These are phyloP conservation scores for Bombus ignitus DNA, from an alignment of 1,140 invertebrate species.

Conservation along the genomic window DNA sequence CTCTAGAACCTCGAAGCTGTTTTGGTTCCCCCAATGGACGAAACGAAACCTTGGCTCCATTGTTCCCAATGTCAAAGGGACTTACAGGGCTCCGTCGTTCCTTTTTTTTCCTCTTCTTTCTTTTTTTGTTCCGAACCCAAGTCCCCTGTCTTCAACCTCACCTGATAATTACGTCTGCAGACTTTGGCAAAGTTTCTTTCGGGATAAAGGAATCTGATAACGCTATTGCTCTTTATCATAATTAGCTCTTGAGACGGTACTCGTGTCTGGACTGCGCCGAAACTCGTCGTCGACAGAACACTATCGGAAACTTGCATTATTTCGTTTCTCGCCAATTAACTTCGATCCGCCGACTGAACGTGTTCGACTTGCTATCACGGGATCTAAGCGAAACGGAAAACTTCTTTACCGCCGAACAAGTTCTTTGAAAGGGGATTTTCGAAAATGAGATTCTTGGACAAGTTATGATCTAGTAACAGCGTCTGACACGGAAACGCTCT, in stretches of 20 bases:
- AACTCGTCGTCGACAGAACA: neutral
- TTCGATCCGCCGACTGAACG: neutral
- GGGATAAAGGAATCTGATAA: slow-evolving; percentile 21
- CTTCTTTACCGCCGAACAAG: neutral
- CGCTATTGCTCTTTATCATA: slow-evolving; percentile 43
- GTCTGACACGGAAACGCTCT: neutral
- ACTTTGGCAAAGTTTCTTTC: neutral
- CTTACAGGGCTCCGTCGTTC: slow-evolving; percentile 1
- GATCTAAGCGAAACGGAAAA: neutral
- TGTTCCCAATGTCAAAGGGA: slow-evolving; percentile 56
- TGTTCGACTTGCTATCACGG: neutral
- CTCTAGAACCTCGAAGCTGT: slow-evolving; percentile 35
- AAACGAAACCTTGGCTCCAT: slow-evolving; percentile 44
- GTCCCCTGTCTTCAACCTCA: neutral
- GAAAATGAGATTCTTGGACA: slow-evolving; percentile 16
- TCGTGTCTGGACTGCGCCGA: neutral
- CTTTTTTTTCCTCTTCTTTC: neutral
- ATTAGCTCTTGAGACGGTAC: slow-evolving; percentile 30
- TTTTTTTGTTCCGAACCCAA: neutral
- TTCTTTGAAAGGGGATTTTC: neutral
- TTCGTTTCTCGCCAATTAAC: slow-evolving; percentile 14
- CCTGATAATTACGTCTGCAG: slow-evolving; percentile 38
- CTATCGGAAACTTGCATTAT: neutral
- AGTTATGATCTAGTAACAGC: slow-evolving; percentile 7
- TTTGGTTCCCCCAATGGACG: slow-evolving; percentile 43